These are phyloP conservation scores for Chlorodrepanis virens DNA, from an alignment of 2,113 vertebrate genomes.

Conservation along the genomic window DNA sequence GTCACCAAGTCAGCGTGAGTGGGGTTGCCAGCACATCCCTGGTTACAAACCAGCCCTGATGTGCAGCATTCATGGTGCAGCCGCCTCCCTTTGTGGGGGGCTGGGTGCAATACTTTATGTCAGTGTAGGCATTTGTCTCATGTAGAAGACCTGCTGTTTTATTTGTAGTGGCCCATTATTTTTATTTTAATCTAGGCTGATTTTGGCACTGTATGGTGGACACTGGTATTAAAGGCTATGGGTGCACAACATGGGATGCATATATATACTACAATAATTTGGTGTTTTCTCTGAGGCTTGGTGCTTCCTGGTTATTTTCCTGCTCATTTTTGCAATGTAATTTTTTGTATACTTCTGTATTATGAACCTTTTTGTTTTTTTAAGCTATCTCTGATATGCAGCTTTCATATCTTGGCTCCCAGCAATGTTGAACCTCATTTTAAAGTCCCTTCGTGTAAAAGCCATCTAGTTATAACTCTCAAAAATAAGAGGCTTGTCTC, in stretches of 20 bases:
- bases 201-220: not conserved
- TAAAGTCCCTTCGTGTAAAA: conserved; percentile 59
- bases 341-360: conserved; percentile 63
- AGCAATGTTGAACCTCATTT: conserved; percentile 63
- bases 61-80: fast-evolving
- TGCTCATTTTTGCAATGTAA: conserved; percentile 36
- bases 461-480: conserved; percentile 70
- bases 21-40: fast-evolving
- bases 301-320: conserved; percentile 39
- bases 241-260: not conserved
- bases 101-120: not conserved
- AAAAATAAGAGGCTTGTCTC: conserved; percentile 80
- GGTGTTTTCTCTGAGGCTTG: conserved; percentile 3
- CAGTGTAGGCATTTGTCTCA: not conserved
- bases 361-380: conserved; percentile 62
- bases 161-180: not conserved
- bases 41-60: not conserved
- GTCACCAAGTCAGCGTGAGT: not conserved
- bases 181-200: not conserved
- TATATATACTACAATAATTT: not conserved
- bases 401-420: conserved; percentile 74
- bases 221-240: not conserved
- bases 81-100: not conserved
- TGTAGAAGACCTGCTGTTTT: not conserved
- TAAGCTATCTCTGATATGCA: conserved; percentile 76